Percentiles rank a stretch among this genome's conserved stretches.
Conservation (phyloP, 2,888 invertebrate genomes). For the Branchellion lobata region DNA sequence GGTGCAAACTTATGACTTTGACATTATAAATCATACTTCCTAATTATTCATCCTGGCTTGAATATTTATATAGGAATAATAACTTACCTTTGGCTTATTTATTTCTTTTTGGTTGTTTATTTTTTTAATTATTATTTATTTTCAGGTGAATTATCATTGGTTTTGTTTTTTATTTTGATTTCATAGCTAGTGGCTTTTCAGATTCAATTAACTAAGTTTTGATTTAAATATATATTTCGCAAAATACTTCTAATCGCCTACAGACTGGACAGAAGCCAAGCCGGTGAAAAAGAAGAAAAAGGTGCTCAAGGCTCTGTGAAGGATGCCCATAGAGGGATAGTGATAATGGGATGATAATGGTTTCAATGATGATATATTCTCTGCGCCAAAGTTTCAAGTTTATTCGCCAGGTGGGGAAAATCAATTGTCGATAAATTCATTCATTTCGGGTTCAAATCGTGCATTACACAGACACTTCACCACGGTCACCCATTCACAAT, state of each 20-base stretch:
- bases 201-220: neutral
- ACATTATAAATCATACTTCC: neutral
- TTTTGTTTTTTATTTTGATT: conserved; percentile 6
- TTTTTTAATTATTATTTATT: no score
- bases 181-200: neutral
- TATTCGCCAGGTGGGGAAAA: no score
- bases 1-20: neutral
- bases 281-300: conserved; percentile 6
- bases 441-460: no score
- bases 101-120: no score
- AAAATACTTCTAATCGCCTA: neutral
- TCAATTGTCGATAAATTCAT: no score
- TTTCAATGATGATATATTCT: neutral
- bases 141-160: no score
- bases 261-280: neutral
- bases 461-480: no score
- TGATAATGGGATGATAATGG: neutral
- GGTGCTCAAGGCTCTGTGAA: neutral
- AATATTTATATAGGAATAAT: no score
- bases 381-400: no score
- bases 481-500: no score
- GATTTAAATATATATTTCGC: neutral
- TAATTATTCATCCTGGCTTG: no score
- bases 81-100: no score
- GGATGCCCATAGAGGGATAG: neutral